Evolutionary conservation across 2,888 invertebrate species (phyloP), one percentile per base, ranked within the genome.

Genomic region (Erebia palarica): DNA sequence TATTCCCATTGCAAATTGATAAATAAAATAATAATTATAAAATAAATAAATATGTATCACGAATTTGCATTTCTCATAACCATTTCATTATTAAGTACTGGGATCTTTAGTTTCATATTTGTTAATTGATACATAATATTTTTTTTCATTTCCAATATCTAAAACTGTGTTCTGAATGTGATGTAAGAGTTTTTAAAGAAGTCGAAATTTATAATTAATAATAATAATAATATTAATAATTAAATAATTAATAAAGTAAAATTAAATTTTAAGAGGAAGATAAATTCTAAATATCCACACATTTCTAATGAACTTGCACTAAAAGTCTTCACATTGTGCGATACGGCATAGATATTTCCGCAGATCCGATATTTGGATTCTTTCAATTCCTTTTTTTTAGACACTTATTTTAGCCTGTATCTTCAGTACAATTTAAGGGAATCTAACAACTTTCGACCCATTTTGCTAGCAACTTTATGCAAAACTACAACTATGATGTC

Each of bases 271-370:
- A 86, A 86, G 80, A 77, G 73, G 73, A 84, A 82, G 81, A 81
- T 82, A 78, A 81, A 81, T 65, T 66, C 44, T 44, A 80, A 81
- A 78, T 83, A 87, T 85, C 85, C 87, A 86, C 88, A 87, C 85
- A 82, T 86, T 86, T 89, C 87, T 86, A 87, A 87, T 83, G 75
- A 74, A 85, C 83, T 81, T 87, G 91, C 91, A 91, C 91, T 88
- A 86, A 85, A 66, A 57, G 63, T 63, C 21, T 49, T 63, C 9
- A 49, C 21, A 21, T 21, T 21, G 18, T 63, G 1, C 47, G 49
- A 49, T 63, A 8, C 21, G 49, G 14, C 21, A 21, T 63, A 9
- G 21, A 55, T 27, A 21, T 18, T 21, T 14, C 2, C 3, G 14
- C 11, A 0, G 42, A 60, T 42, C 42, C 42, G 42, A 16, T 16